Evolutionary conservation across 2,888 invertebrate species (phyloP).

Genomic region (Psylliodes chrysocephalus): DNA sequence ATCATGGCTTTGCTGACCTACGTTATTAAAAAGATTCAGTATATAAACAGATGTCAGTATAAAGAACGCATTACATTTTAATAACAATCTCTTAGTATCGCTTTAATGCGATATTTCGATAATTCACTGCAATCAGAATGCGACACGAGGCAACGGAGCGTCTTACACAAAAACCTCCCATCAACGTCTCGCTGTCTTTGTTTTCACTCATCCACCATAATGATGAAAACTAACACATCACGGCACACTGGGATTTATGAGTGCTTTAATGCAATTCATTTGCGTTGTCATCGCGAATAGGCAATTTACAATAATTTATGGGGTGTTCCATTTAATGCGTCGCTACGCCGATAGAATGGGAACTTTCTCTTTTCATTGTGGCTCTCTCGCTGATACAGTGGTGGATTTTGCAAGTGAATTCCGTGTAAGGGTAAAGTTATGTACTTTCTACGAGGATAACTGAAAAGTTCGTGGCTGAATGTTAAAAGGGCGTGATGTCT

Average conservation of each 20-base stretch:
- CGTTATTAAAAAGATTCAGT: too few species aligned
- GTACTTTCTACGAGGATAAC: too few species aligned
- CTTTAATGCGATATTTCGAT: too few species aligned
- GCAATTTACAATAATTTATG: slow-evolving; percentile 53
- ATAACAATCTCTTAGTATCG: too few species aligned
- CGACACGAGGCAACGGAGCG: too few species aligned
- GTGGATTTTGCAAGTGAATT: not conserved
- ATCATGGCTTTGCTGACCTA: too few species aligned
- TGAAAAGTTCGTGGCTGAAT: too few species aligned
- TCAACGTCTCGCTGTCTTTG: slow-evolving; percentile 19
- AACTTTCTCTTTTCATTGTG: slow-evolving; percentile 29
- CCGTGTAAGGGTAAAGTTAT: too few species aligned
- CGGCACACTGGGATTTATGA: slow-evolving; percentile 52
- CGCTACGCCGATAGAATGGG: slow-evolving; percentile 37
- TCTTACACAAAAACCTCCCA: slow-evolving; percentile 6
- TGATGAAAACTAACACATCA: slow-evolving; percentile 49
- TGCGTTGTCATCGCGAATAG: slow-evolving; percentile 49
- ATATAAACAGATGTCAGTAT: too few species aligned
- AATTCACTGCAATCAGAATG: too few species aligned
- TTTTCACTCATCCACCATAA: slow-evolving; percentile 35
- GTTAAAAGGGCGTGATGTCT: too few species aligned
- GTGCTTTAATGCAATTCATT: slow-evolving; percentile 52
- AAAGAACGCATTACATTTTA: too few species aligned
- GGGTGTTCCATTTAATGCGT: slow-evolving; percentile 49
- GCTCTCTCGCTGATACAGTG: not conserved